These are phyloP conservation scores for Argynnis bischoffii DNA, from an alignment of 2,888 invertebrate species.

Conservation along the genomic window DNA sequence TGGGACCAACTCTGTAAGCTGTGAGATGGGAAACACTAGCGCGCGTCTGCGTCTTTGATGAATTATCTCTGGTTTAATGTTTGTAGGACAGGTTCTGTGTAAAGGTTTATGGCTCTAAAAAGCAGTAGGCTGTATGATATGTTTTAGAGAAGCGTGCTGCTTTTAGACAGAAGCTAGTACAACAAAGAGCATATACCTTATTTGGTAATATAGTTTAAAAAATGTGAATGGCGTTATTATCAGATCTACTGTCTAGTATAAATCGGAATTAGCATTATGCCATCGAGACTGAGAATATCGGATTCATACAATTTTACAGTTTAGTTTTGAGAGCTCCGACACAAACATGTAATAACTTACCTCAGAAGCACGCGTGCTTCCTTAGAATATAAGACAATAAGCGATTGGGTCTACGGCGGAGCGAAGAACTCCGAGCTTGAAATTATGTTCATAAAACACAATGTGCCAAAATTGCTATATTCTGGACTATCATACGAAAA, in stretches of 20 bases:
- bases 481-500: conserved; percentile 29
- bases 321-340: conserved; percentile 47
- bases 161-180: conserved; percentile 69
- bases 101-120: conserved; percentile 66
- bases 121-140: conserved; percentile 77
- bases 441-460: conserved; percentile 54
- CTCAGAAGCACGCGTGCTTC: conserved; percentile 74
- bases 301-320: conserved; percentile 39
- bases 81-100: conserved; percentile 51
- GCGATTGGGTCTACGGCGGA: conserved; percentile 53
- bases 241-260: conserved; percentile 71
- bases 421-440: conserved; percentile 41
- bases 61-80: conserved; percentile 49
- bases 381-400: conserved; percentile 63
- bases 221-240: conserved; percentile 55
- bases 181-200: conserved; percentile 68
- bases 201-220: conserved; percentile 33
- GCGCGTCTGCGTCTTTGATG: conserved; percentile 45
- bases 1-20: conserved; percentile 80
- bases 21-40: conserved; percentile 51
- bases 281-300: conserved; percentile 33
- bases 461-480: conserved; percentile 67
- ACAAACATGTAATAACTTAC: conserved; percentile 56
- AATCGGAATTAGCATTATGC: conserved; percentile 36
- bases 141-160: conserved; percentile 77